Base-by-base conservation (phyloP, 2,113 vertebrate species). In the Pollimyrus isidori region DNA sequence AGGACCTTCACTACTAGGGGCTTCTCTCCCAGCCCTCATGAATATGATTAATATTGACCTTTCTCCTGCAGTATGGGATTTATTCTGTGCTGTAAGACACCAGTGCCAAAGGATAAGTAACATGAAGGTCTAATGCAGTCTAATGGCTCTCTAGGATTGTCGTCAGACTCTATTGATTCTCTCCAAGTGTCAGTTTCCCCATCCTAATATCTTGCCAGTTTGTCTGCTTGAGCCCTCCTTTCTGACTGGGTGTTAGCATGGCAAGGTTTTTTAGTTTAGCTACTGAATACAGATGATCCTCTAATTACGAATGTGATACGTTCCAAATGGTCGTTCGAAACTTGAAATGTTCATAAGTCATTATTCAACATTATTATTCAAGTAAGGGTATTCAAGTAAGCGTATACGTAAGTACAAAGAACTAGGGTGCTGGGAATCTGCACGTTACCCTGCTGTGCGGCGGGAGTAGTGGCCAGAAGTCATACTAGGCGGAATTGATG, bases 1-100 rank as follows among this genome's bases (percentile, higher is more conserved):
- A n/a, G 87, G 48, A 17, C 7, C 10, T 45, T 45, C 62, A 88
- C 39, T 62, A 23, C 21, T 35, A 13, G 39, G 69, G 69, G 58
- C 62, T 46, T 26, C 53, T 65, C 26, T 26, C 26, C 65, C 17
- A 50, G 10, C 88, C n/a, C 26, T 48, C 39, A 53, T 39, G 52
- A 53, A 83, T 89, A 83, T 53, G 73, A 83, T 83, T 83, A 83
- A 89, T 46, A 87, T 87, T 45, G 87, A 87, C 56, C 87, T 87
- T 53, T 52, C 30, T 21, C 35, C 42, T 19, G 39, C 52, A 65
- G 9, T 65, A n/a, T 46, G 35, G 35, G 87, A 62, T 87, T 87
- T 87, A 87, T 65, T 42, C 19, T 62, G 87, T 65, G 87, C 23
- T 30, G 53, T 50, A 3, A 23, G 52, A 45, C 19, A 19, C 0